Evolutionary conservation across 1,140 invertebrate species (phyloP), one percentile per base, ranked within the genome.

Genomic region (Drosophila nasuta): DNA sequence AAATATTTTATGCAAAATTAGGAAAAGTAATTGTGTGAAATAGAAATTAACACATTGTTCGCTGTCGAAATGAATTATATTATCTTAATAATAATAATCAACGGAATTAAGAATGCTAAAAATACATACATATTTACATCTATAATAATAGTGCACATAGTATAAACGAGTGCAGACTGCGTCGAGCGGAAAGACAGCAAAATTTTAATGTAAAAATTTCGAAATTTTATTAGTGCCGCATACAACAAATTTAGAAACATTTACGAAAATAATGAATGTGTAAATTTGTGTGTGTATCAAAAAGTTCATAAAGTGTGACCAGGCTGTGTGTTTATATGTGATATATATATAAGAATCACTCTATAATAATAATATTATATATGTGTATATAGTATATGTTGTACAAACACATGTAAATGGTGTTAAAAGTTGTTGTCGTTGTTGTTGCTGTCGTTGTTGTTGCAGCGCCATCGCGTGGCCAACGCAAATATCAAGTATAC

Each of bases 401-500:
- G 56, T 62, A 41, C 69, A 43, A 38, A 72, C 66, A 83, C 75
- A 65, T 68, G 68, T 60, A 65, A 65, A 66, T 51, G 73, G 68
- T 58, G 73, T 75, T 71, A 54, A 75, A 74, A 69, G 43, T 59
- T 52, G 56, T 57, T 71, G 54, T 62, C 62, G 56, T 70, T 75
- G 71, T 65, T 64, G 67, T 66, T 68, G 65, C 33, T 68, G 43
- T 52, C 64, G 58, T 38, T 41, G 46, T 38, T 41, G 46, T 17
- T 54, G 76, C 33, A 74, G 79, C 60, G 67, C 60, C 76, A 79
- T 60, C 66, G 51, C 66, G 72, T 69, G 65, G 57, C n/a, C 49
- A 58, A 33, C 28, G 33, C 41, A 56, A 63, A 75, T 64, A 88
- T 87, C 73, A 88, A 69, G 71, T 79, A 82, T 87, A 74, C 72